A percentile compares a stretch with the other conserved stretches of the same genome.
phyloP scores from a whole-genome alignment of 2,888 invertebrate genomes.

The Parnassius orleans region DNA sequence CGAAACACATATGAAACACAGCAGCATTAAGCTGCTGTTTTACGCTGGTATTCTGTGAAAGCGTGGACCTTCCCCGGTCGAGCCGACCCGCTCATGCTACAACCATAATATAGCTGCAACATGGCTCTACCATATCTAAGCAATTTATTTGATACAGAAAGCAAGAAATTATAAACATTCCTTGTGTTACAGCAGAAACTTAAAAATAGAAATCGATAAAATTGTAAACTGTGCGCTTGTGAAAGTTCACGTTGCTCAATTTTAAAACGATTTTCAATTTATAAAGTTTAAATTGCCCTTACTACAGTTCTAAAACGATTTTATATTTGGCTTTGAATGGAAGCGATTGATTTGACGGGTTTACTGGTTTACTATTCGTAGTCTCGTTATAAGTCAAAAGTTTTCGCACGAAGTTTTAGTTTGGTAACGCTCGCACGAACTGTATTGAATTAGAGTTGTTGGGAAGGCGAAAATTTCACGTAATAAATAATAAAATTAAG shows the following conservation, averaged over 20 bases:
- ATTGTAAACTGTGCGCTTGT: not conserved
- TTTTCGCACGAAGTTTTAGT: not conserved
- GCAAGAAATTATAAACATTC: too few relatives aligned
- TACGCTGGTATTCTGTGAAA: too few relatives aligned
- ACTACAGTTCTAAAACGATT: not conserved
- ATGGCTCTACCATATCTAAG: too few relatives aligned
- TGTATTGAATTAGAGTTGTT: not conserved
- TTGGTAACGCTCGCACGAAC: not conserved
- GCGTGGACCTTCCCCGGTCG: too few relatives aligned
- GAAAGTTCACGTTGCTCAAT: not conserved
- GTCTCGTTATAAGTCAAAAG: not conserved
- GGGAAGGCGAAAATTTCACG: too few relatives aligned
- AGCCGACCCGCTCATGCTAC: too few relatives aligned
- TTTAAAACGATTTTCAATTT: not conserved
- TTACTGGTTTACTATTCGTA: not conserved
- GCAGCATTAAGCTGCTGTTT: too few relatives aligned
- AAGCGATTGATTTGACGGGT: not conserved
- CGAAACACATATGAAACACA: too few relatives aligned
- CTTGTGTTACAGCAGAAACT: too few relatives aligned
- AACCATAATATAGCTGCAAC: too few relatives aligned
- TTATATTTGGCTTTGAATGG: not conserved
- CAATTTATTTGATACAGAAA: too few relatives aligned
- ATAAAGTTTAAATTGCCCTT: not conserved
- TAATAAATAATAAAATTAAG: too few relatives aligned
- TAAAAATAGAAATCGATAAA: not conserved